Evolutionary conservation across 2,797 vertebrate species (phyloP).

Genomic region (Threskiornis aethiopicus): DNA sequence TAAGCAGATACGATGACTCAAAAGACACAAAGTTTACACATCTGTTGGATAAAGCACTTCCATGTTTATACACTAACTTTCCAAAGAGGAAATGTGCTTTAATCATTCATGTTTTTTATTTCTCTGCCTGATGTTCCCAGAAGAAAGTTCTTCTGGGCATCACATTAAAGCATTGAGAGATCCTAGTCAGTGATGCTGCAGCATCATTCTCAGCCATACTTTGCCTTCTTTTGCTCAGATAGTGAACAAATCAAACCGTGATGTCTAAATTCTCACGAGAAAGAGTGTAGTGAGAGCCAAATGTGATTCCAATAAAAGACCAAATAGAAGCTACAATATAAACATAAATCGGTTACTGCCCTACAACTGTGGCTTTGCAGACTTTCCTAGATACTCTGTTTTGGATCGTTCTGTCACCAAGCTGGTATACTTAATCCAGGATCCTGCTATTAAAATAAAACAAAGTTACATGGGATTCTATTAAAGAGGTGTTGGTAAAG

Average conservation of each 20-base stretch:
- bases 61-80: conserved; percentile 52
- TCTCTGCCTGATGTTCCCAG: conserved; percentile 4
- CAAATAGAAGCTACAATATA: conserved; percentile 53
- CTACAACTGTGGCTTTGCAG: conserved; percentile 43
- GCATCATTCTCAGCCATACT: conserved; percentile 13
- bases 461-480: background rate
- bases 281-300: conserved; percentile 26
- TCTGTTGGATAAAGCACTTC: conserved; percentile 49
- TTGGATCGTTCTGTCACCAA: conserved; percentile 5
- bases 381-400: conserved; percentile 42
- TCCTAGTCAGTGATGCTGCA: background rate
- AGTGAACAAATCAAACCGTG: conserved; percentile 20
- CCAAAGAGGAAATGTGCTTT: conserved; percentile 50
- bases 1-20: conserved; percentile 8
- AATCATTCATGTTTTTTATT: conserved; percentile 42
- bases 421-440: conserved; percentile 55
- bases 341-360: conserved; percentile 58
- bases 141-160: conserved; percentile 37
- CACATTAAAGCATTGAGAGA: conserved; percentile 48
- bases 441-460: background rate
- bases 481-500: conserved; percentile 32
- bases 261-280: conserved; percentile 49
- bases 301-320: conserved; percentile 47
- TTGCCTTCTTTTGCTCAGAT: conserved; percentile 7
- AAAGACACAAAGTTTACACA: conserved; percentile 25